phyloP scores from a whole-genome alignment of 2,113 vertebrate species.

The Myotis brandtii region DNA sequence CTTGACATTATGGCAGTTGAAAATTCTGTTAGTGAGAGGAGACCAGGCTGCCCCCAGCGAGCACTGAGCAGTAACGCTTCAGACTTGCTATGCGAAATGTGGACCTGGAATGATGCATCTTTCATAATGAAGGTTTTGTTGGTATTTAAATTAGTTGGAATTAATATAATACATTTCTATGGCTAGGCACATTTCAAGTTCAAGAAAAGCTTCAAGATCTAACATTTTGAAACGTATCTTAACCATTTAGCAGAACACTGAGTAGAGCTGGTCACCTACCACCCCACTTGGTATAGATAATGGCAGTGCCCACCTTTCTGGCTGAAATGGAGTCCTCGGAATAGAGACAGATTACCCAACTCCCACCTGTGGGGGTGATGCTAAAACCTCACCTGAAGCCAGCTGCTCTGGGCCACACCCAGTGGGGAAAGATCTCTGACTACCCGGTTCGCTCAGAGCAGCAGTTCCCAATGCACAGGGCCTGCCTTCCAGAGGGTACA shows the following conservation, averaged over 20 bases:
- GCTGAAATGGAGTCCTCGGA: not conserved
- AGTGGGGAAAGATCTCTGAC: not conserved
- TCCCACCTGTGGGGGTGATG: not conserved
- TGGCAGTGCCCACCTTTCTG: not conserved
- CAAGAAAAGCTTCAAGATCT: constrained; percentile 15
- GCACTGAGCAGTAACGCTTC: not conserved
- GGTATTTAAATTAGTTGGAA: not conserved
- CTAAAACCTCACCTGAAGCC: not conserved
- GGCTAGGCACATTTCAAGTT: not conserved
- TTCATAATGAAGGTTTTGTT: not conserved
- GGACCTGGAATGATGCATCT: not conserved
- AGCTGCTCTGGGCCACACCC: not conserved
- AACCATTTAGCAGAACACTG: not conserved
- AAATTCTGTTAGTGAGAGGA: not conserved
- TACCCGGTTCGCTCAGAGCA: not conserved
- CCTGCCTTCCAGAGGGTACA: not conserved
- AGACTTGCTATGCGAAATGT: not conserved
- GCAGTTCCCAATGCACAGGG: not conserved
- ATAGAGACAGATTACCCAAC: not conserved
- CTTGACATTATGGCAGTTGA: not conserved
- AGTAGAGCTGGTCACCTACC: not conserved
- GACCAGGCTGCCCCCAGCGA: not conserved
- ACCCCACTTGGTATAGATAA: accelerated
- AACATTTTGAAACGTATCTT: not conserved
- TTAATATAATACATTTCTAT: not conserved